Percentiles rank a stretch among this genome's conserved stretches.
phyloP scores from a whole-genome alignment of 1,140 invertebrate genomes.

The Arctopsyche grandis region DNA sequence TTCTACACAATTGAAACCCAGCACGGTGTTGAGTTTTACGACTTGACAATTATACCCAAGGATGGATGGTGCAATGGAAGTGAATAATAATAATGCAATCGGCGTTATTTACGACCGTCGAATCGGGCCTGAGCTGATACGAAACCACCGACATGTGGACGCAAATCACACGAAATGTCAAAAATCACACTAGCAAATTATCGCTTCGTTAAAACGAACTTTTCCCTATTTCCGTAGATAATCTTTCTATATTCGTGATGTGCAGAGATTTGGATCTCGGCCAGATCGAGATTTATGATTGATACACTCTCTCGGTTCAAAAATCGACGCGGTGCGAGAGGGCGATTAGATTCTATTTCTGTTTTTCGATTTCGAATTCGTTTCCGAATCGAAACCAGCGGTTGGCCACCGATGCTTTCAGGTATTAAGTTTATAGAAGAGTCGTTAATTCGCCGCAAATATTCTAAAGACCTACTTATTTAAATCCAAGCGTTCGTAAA shows the following conservation, averaged over 20 bases:
- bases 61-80: constrained; percentile 10
- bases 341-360: constrained; percentile 3
- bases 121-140: not conserved
- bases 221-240: not conserved
- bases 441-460: too few relatives aligned
- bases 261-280: not conserved
- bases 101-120: not conserved
- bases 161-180: not conserved
- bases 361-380: constrained; percentile 14
- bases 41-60: constrained; percentile 28
- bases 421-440: too few relatives aligned
- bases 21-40: not conserved
- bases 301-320: constrained; percentile 6
- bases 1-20: constrained; percentile 3
- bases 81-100: constrained; percentile 21
- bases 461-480: too few relatives aligned
- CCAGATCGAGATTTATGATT: constrained; percentile 22
- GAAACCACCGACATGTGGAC: not conserved
- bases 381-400: constrained; percentile 1
- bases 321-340: not conserved
- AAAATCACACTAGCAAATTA: constrained; percentile 7
- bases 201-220: not conserved
- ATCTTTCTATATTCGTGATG: constrained; percentile 6
- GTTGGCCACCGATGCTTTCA: not conserved
- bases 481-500: too few relatives aligned